A percentile compares a stretch with the other conserved stretches of the same genome.
These are phyloP conservation scores for Argynnis bischoffii DNA, from an alignment of 2,888 invertebrate species.

Conservation along the genomic window DNA sequence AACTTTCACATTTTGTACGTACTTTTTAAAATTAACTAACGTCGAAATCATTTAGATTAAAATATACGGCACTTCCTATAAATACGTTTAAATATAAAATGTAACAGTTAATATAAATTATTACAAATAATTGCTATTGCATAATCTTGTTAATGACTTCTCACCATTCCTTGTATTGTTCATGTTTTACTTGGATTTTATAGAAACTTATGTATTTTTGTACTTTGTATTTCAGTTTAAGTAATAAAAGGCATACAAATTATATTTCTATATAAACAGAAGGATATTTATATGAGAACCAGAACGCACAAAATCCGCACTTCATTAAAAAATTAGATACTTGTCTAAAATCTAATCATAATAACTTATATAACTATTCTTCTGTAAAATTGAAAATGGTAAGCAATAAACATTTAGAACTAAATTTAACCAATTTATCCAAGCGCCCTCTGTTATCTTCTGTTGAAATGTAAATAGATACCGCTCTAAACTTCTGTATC, in stretches of 20 bases:
- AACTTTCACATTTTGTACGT: slow-evolving; percentile 15
- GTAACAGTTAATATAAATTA: slow-evolving; percentile 37
- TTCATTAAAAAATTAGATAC: not conserved
- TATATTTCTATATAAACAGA: slow-evolving; percentile 39
- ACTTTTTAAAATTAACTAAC: slow-evolving; percentile 15
- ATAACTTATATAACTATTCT: slow-evolving; percentile 35
- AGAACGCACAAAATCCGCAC: slow-evolving; percentile 37
- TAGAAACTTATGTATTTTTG: slow-evolving; percentile 46
- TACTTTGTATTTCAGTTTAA: slow-evolving; percentile 44
- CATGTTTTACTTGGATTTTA: slow-evolving; percentile 49
- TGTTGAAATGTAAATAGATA: slow-evolving; percentile 39
- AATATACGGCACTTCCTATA: slow-evolving; percentile 39
- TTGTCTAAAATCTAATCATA: slow-evolving; percentile 2
- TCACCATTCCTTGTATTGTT: slow-evolving; percentile 64
- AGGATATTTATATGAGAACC: slow-evolving; percentile 38
- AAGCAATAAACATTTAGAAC: slow-evolving; percentile 32
- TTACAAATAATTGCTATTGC: slow-evolving; percentile 41
- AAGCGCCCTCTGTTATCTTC: slow-evolving; percentile 20
- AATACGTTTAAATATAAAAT: slow-evolving; percentile 34
- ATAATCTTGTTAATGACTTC: slow-evolving; percentile 51
- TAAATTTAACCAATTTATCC: slow-evolving; percentile 21
- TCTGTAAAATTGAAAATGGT: slow-evolving; percentile 31
- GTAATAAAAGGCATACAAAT: slow-evolving; percentile 34
- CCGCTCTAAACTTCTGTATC: slow-evolving; percentile 31
- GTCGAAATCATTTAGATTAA: slow-evolving; percentile 30